phyloP scores from a whole-genome alignment of 2,888 invertebrate species.

The Stenurella melanura region DNA sequence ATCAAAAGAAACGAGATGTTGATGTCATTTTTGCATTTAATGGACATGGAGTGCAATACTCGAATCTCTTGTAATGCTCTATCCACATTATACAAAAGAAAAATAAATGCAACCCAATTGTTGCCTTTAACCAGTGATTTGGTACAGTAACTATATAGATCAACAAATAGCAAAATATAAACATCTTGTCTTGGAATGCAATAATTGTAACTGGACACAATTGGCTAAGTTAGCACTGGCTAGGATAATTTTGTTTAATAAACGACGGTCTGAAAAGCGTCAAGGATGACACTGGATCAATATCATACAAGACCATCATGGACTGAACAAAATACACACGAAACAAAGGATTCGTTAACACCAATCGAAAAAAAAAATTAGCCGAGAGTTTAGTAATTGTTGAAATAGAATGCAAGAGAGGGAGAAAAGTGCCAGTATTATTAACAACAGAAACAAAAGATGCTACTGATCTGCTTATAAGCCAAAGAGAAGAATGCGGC shows the following conservation, averaged over 20 bases:
- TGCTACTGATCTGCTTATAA: constrained; percentile 14
- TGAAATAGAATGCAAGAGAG: constrained; percentile 5
- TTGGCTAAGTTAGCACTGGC: constrained; percentile 12
- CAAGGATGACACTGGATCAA: constrained; percentile 27
- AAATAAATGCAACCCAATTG: neutral
- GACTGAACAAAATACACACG: constrained; percentile 25
- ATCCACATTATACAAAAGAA: neutral
- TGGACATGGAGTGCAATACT: neutral
- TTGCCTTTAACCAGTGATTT: neutral
- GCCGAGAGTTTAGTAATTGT: constrained; percentile 18
- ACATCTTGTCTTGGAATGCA: too few species aligned
- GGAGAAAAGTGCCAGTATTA: constrained; percentile 19
- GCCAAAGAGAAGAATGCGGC: neutral
- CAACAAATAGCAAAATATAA: constrained; percentile 5
- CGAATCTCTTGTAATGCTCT: neutral
- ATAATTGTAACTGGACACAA: constrained; percentile 5
- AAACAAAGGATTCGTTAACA: constrained; percentile 26
- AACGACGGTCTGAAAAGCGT: constrained; percentile 37
- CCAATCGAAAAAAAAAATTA: constrained; percentile 33
- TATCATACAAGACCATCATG: constrained; percentile 30
- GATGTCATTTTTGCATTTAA: neutral
- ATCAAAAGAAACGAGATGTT: neutral
- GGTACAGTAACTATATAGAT: constrained; percentile 14
- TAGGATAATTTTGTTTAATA: constrained; percentile 40
- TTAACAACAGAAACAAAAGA: constrained; percentile 9